A percentile compares a stretch with the other conserved stretches of the same genome.
Evolutionary conservation across 2,797 vertebrate genomes (phyloP).

Genomic region (Arnoldichthys spilopterus): DNA sequence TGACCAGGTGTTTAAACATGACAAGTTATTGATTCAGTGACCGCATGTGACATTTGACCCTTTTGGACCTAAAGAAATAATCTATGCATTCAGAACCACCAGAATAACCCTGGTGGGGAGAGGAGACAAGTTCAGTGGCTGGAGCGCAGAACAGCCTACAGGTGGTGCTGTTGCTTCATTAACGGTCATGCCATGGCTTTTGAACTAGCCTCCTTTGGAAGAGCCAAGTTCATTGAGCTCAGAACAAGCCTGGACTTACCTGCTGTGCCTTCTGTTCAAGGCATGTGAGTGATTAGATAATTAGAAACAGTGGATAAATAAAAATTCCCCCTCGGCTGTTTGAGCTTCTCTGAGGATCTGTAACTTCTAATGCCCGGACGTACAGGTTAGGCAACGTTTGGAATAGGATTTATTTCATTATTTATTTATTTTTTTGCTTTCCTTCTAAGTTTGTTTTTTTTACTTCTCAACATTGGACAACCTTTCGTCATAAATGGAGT

Average conservation of each 20-base stretch:
- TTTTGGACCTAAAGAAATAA: neutral
- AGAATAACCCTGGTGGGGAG: neutral
- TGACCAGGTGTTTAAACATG: slow-evolving; percentile 8
- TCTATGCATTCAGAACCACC: neutral
- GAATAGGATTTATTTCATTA: neutral
- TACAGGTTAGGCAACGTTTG: neutral
- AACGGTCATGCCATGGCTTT: neutral
- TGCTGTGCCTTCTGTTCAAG: slow-evolving; percentile 47
- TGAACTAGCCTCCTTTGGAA: slow-evolving; percentile 1
- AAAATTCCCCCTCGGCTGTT: slow-evolving; percentile 38
- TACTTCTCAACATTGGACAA: neutral
- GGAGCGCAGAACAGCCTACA: slow-evolving; percentile 33
- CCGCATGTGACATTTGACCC: slow-evolving; percentile 16
- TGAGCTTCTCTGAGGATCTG: slow-evolving; percentile 43
- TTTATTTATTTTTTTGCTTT: neutral
- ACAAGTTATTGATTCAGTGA: slow-evolving; percentile 20
- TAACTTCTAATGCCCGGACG: slow-evolving; percentile 17
- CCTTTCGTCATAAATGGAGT: neutral
- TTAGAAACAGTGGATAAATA: slow-evolving; percentile 45
- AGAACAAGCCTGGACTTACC: slow-evolving; percentile 55
- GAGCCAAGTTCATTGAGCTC: slow-evolving; percentile 45
- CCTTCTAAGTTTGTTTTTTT: neutral
- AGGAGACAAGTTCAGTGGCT: too few species aligned
- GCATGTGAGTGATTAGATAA: slow-evolving; percentile 56
- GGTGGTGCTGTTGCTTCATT: slow-evolving; percentile 41